Conservation (phyloP, 2,797 vertebrate genomes). For the Cyclura pinguis region DNA sequence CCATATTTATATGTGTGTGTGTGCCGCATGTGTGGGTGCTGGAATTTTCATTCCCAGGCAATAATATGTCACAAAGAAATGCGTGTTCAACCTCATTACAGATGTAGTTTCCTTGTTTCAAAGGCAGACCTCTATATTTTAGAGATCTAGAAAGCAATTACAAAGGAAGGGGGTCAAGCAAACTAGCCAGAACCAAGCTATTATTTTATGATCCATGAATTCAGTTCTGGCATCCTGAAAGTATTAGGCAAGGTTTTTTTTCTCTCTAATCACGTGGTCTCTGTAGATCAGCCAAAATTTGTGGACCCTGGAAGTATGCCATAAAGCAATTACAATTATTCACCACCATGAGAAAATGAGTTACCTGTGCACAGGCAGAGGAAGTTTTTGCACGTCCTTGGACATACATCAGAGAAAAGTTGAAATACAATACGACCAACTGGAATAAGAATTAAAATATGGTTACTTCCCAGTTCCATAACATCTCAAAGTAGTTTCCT, state of each 20-base stretch:
- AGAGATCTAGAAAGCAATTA: neutral
- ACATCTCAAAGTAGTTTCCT: neutral
- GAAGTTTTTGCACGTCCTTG: slow-evolving; percentile 99
- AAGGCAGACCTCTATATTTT: neutral
- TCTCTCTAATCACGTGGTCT: neutral
- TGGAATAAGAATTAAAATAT: slow-evolving; percentile 73
- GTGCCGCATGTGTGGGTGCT: no score
- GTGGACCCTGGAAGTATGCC: neutral
- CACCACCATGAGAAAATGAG: neutral
- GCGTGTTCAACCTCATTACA: neutral
- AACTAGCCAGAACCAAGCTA: no score
- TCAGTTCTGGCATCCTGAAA: neutral
- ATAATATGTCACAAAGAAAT: neutral
- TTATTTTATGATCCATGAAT: no score
- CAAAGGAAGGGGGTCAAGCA: no score
- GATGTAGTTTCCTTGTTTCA: neutral
- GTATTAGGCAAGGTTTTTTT: no score
- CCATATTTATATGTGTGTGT: no score
- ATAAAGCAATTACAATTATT: neutral
- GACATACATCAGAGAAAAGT: slow-evolving; percentile 97
- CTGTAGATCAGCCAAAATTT: neutral
- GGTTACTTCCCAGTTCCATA: neutral
- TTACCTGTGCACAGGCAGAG: slow-evolving; percentile 96
- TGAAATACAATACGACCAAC: slow-evolving; percentile 99
- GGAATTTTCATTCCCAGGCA: neutral